Percentiles rank a stretch among this genome's conserved stretches.
phyloP scores from a whole-genome alignment of 2,888 invertebrate genomes.

The Seira musarum region DNA sequence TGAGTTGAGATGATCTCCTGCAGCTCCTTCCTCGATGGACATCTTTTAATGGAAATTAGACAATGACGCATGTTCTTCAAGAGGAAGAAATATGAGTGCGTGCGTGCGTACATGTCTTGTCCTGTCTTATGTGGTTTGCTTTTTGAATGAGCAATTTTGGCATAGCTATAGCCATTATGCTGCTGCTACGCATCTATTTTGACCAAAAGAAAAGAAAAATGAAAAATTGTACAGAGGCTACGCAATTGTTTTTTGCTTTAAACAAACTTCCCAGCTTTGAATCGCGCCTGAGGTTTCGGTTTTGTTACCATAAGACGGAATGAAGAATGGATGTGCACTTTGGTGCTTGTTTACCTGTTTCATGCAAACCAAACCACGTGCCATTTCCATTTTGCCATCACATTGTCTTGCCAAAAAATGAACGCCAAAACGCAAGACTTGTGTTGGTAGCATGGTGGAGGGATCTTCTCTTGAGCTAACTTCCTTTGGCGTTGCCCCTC shows the following conservation, averaged over 20 bases:
- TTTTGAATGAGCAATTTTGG: no score
- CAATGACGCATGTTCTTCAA: neutral
- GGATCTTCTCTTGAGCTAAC: neutral
- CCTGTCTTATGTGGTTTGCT: neutral
- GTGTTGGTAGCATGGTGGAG: no score
- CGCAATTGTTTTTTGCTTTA: no score
- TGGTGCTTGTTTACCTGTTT: neutral
- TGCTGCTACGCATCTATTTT: no score
- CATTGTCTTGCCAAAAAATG: no score
- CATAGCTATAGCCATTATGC: no score
- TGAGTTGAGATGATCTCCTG: no score
- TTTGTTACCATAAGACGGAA: neutral
- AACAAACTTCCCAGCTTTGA: no score
- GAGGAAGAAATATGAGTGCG: neutral
- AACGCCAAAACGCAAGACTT: no score
- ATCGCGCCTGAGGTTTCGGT: neutral
- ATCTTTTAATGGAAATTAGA: neutral
- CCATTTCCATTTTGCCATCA: no score
- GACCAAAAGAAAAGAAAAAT: neutral
- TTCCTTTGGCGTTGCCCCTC: neutral
- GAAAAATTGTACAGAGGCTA: neutral
- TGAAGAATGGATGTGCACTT: neutral
- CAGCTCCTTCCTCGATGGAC: neutral
- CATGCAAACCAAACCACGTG: neutral
- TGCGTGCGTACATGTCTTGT: neutral